Evolutionary conservation across 2,888 invertebrate species (phyloP), one percentile per base, ranked within the genome.

Genomic region (Drosophila meridiana): DNA sequence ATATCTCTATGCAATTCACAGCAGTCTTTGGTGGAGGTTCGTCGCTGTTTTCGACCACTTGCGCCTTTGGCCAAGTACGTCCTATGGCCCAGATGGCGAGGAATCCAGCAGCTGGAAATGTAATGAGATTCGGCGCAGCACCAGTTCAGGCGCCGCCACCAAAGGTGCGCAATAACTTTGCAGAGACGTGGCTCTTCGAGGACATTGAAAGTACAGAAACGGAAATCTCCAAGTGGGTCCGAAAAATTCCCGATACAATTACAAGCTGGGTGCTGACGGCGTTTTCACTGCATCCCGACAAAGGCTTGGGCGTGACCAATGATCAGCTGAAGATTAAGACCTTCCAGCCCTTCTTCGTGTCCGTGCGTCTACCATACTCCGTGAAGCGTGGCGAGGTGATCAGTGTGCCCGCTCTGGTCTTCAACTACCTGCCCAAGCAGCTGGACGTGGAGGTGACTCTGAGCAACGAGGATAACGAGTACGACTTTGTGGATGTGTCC

Each of bases 321-420:
- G 93, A 94, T 0, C 94, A 95, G 4, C 94, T 95, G 73, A 95
- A 95, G 95, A 94, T 95, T 50, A 95, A 94, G 91, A 96, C 97
- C 0, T 96, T 97, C 93, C 95, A 96, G 83, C 96, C 96, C 4
- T 97, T 99, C 93, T 97, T 97, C 80, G 95, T 98, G 56, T 95
- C 96, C 5, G 94, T 98, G 20, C 97, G 98, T 89, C 93, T 99
- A 63, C 99, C 99, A 0, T 96, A 97, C 84, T 96, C 97, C 0
- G 95, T 99, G n/a, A 97, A 98, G 83, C 95, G 96, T 70, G 98
- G 98, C 26, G 99, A 99, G 94, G 96, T 97, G 26, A 94, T 99
- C 59, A 97, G 97, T 0, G 95, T 98, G 50, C 96, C 98, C 48
- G 96, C 97, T 6, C 96, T 97, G 13, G 95, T 98, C 13, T 97